Evolutionary conservation across 2,797 vertebrate species (phyloP).

Genomic region (Sparidentex hasta): DNA sequence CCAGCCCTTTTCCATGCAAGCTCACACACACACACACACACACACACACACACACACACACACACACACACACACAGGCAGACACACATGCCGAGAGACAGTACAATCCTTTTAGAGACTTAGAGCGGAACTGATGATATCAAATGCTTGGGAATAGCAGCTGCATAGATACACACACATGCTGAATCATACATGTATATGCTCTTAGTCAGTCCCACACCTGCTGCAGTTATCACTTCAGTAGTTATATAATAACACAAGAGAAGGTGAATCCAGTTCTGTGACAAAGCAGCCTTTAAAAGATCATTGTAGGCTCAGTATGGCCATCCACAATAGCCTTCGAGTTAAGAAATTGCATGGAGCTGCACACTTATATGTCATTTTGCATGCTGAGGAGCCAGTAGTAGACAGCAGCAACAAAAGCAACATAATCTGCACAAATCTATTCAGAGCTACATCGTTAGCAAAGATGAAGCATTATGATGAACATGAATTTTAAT

Average conservation of each 20-base stretch:
- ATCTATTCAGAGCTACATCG: neutral
- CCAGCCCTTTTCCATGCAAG: neutral
- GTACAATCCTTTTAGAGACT: slow-evolving; percentile 34
- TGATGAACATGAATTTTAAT: slow-evolving; percentile 28
- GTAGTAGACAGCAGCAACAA: neutral
- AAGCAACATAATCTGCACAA: neutral
- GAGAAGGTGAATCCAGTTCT: neutral
- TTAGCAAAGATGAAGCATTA: slow-evolving; percentile 15
- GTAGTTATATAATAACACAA: neutral
- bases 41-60: slow-evolving; percentile 1
- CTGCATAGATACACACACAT: neutral
- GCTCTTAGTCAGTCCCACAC: neutral
- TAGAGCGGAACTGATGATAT: slow-evolving; percentile 32
- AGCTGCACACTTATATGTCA: neutral
- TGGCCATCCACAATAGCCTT: neutral
- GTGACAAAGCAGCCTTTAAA: neutral
- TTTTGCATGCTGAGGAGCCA: neutral
- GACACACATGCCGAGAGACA: neutral
- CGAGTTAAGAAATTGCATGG: neutral
- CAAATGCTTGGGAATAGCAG: slow-evolving; percentile 32
- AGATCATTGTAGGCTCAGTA: neutral
- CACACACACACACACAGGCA: neutral
- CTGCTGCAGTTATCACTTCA: neutral
- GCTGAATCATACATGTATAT: neutral
- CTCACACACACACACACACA: slow-evolving; percentile 4